Evolutionary conservation across 2,113 vertebrate genomes (phyloP).

Genomic region (Dromaius novaehollandiae): DNA sequence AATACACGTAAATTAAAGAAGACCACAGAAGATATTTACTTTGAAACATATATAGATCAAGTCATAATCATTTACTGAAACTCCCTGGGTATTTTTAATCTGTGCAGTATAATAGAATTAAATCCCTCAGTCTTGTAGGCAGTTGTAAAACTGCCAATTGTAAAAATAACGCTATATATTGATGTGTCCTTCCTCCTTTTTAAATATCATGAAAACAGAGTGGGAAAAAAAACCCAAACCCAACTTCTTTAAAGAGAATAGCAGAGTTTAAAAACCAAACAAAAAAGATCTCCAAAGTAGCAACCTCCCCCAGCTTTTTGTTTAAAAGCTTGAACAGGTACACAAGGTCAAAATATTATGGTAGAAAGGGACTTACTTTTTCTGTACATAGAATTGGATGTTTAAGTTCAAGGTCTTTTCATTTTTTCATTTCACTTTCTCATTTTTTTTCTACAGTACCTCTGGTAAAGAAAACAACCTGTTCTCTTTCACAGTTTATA

Average conservation of each 20-base stretch:
- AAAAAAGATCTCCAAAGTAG: background rate
- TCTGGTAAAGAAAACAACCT: background rate
- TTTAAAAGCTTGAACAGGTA: background rate
- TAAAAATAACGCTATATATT: constrained; percentile 3
- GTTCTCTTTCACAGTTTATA: constrained; percentile 38
- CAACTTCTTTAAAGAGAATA: background rate
- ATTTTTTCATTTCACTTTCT: background rate
- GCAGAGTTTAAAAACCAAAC: background rate
- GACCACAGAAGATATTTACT: background rate
- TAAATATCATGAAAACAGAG: background rate
- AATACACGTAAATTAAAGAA: background rate
- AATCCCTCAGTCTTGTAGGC: background rate
- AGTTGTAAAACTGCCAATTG: background rate
- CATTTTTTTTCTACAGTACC: background rate
- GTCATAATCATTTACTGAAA: background rate
- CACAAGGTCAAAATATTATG: background rate
- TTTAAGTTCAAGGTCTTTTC: constrained; percentile 22
- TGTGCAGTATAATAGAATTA: background rate
- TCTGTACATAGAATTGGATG: background rate
- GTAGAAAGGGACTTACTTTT: background rate
- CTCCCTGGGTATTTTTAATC: background rate
- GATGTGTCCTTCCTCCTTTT: constrained; percentile 1
- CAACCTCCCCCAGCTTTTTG: background rate
- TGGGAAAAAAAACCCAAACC: background rate
- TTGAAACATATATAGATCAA: background rate